Evolutionary conservation across 1,140 invertebrate species (phyloP).

Genomic region (Cardiocondyla obscurior): DNA sequence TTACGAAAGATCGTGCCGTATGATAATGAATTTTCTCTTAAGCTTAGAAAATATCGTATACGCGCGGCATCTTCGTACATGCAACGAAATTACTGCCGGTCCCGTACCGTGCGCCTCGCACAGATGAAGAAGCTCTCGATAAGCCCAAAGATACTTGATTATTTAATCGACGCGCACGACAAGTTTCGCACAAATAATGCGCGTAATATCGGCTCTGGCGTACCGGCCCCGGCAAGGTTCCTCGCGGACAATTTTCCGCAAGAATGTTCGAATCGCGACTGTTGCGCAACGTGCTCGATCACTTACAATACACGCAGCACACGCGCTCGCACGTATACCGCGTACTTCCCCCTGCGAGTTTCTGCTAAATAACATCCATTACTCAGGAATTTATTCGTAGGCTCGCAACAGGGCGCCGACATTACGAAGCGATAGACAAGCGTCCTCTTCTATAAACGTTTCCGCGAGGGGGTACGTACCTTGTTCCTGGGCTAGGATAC

Average conservation of each 20-base stretch:
- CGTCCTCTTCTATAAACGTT: slow-evolving; percentile 12
- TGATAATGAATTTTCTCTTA: slow-evolving; percentile 39
- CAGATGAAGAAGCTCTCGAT: slow-evolving; percentile 49
- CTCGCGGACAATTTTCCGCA: slow-evolving; percentile 18
- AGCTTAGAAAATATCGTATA: slow-evolving; percentile 12
- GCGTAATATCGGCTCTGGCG: not conserved
- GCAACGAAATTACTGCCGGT: slow-evolving; percentile 38
- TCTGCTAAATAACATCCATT: slow-evolving; percentile 45
- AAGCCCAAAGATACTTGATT: slow-evolving; percentile 45
- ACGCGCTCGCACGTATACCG: slow-evolving; percentile 18
- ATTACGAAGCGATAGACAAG: slow-evolving; percentile 45
- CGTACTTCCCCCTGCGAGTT: slow-evolving; percentile 1
- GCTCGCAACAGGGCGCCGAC: slow-evolving; percentile 32
- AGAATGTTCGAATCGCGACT: slow-evolving; percentile 4
- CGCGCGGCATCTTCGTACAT: not conserved
- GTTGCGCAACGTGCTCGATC: slow-evolving; percentile 35
- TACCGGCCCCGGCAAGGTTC: not conserved
- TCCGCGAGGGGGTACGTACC: slow-evolving; percentile 28
- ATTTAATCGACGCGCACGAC: slow-evolving; percentile 41
- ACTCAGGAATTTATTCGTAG: slow-evolving; percentile 51
- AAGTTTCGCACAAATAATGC: slow-evolving; percentile 39
- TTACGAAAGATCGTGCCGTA: slow-evolving; percentile 25
- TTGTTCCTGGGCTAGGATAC: slow-evolving; percentile 36
- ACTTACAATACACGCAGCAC: slow-evolving; percentile 33
- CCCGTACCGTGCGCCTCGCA: not conserved